These are phyloP conservation scores for Monarcha castaneiventris DNA, from an alignment of 2,113 vertebrate genomes.

Conservation along the genomic window DNA sequence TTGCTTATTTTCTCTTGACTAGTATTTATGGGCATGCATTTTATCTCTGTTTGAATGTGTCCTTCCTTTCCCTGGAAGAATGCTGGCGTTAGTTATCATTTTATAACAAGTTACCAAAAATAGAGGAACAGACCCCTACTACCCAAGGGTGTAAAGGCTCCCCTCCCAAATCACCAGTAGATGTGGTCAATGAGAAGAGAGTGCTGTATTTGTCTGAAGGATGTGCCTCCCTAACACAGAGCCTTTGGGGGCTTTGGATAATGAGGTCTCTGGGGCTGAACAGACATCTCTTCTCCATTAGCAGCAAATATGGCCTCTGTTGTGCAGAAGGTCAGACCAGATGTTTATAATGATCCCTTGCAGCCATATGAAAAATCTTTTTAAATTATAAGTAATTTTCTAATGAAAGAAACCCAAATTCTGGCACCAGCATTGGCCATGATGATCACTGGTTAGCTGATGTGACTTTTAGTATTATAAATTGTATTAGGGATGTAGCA, in stretches of 20 bases:
- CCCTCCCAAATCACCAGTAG: background rate
- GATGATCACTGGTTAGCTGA: background rate
- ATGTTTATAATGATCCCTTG: slow-evolving; percentile 47
- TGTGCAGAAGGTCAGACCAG: slow-evolving; percentile 43
- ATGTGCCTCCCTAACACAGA: background rate
- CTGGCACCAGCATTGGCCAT: background rate
- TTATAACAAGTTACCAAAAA: background rate
- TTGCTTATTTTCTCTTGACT: background rate
- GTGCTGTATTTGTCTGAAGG: background rate
- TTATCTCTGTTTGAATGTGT: background rate
- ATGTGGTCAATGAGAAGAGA: background rate
- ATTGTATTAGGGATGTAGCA: background rate
- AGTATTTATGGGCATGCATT: background rate
- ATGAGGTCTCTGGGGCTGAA: slow-evolving; percentile 55
- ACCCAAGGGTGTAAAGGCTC: background rate
- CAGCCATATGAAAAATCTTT: slow-evolving; percentile 33
- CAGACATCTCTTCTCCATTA: slow-evolving; percentile 50
- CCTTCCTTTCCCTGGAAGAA: background rate
- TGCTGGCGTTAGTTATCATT: background rate
- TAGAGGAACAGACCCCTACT: background rate
- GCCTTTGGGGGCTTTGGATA: slow-evolving; percentile 36
- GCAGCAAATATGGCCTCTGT: slow-evolving; percentile 26
- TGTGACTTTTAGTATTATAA: background rate
- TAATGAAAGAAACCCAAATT: slow-evolving; percentile 4
- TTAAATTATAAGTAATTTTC: slow-evolving; percentile 11